Base-by-base conservation (phyloP, 2,113 vertebrate species). In the Junco hyemalis region DNA sequence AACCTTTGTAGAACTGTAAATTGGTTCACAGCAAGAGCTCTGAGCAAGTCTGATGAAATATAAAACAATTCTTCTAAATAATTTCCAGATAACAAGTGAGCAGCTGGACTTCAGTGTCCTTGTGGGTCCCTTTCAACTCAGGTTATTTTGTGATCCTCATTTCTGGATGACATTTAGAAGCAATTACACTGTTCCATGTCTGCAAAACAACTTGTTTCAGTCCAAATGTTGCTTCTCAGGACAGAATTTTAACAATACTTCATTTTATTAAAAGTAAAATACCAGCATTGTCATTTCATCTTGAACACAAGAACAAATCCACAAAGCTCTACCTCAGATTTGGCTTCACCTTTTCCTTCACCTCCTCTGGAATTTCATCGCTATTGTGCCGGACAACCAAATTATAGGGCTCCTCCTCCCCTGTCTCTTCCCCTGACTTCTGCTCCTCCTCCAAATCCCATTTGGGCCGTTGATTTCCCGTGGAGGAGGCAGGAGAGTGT, bases 311-410 rank as follows among this genome's bases (percentile, higher is more conserved):
- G 11, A 88, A 79, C 56, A 66, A 84, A 78, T 1, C 51, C 61
- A 76, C 47, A 29, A 66, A 93, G 12, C 56, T 95, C 97, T 98
- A 98, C 95, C 98, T 97, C 61, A 97, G 88, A 60, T 97, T 97
- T 69, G 97, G 96, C 47, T 97, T 97, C 70, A 96, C 94, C 94
- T 99, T 98, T 97, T 97, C 98, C 44, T 97, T 98, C 22, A 13
- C 94, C 95, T 99, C 99, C 13, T 98, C 99, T 2, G 98, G 97
- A 45, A 95, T 95, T 70, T 98, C 98, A 3, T 99, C 98, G 0
- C 50, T 47, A 57, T 98, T 98, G n/a, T 99, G 98, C 42, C 99
- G 98, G 80, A 99, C 99, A 74, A 99, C 99, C 94, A 99, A 97
- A 92, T 99, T 98, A 5, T 98, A 98, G 4, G 99, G 99, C 22